phyloP scores from a whole-genome alignment of 2,113 vertebrate species.

The Tupaia chinensis region DNA sequence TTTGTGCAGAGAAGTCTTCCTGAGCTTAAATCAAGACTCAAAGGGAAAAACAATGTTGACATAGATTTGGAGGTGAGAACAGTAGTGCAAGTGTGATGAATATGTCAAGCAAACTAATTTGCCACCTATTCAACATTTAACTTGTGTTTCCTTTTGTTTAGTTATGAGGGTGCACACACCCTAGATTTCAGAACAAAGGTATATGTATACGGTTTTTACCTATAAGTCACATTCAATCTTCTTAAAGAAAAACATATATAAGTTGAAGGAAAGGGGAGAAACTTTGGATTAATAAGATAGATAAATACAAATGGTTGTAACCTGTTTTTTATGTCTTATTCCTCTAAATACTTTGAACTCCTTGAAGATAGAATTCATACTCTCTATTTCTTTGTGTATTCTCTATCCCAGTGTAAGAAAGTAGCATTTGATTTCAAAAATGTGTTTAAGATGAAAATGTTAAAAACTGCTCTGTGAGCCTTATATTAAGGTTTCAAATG shows the following conservation, averaged over 20 bases:
- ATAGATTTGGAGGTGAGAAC: not conserved
- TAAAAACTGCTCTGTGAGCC: not conserved
- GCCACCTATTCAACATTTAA: not conserved
- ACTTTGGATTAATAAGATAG: not conserved
- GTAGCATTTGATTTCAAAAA: not conserved
- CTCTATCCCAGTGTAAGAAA: not conserved
- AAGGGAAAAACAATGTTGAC: not conserved
- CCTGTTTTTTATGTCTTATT: not conserved
- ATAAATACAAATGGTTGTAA: not conserved
- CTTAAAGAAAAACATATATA: slow-evolving; percentile 24
- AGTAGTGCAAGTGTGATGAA: not conserved
- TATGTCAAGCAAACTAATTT: not conserved
- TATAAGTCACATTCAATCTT: not conserved
- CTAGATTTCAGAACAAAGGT: not conserved
- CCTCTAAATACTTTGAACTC: not conserved
- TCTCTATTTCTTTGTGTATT: not conserved
- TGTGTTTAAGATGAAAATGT: not conserved
- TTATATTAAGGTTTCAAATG: slow-evolving; percentile 14
- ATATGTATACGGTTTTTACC: not conserved
- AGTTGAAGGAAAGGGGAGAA: not conserved
- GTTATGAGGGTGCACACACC: not conserved
- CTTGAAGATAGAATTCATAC: not conserved
- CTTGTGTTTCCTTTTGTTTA: not conserved
- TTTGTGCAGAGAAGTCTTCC: not conserved
- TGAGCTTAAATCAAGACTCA: not conserved